Evolutionary conservation across 2,888 invertebrate species (phyloP), one percentile per base, ranked within the genome.

Genomic region (Exephanes ischioxanthus): DNA sequence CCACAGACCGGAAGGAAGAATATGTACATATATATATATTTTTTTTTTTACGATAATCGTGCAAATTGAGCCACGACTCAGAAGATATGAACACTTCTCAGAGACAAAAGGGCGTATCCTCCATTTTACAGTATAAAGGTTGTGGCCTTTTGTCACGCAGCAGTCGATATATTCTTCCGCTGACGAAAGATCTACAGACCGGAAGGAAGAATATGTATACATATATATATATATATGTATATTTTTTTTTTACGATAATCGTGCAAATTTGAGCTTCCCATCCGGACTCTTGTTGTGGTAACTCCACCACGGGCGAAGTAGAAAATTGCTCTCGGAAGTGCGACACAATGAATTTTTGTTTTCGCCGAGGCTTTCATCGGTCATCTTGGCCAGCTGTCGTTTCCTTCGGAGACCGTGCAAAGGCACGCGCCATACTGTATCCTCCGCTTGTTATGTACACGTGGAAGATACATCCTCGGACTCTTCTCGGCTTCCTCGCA

Each of bases 351-450:
- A 79, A 85, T 76, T 80, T 80, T 45, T 33, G 71, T 75, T 22
- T 83, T 85, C 70, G 48, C 73, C 84, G 68, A 71, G 16, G 41
- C 51, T 58, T 33, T 51, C 16, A 30, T 45, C 11, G 82, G 53
- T 66, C 75, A 76, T 19, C 79, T 51, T 58, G 67, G 71, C 83
- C 90, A 90, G 89, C 90, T 90, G 90, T 84, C 89, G 85, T 87
- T 90, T 90, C 90, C 90, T 89, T 84, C 75, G 58, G 30, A 71
- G 73, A 66, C 79, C 86, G 78, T 14, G 80, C 82, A 84, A 48
- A 82, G 89, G 88, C 90, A 90, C 90, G 90, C 89, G 90, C 88
- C 88, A 85, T 79, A 76, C 79, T 85, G 58, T 51, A 72, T 67
- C 61, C 67, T 76, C 45, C 33, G 48, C 19, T n/a, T 19, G 5